phyloP scores from a whole-genome alignment of 2,888 invertebrate genomes.

The Rosalia funebris region DNA sequence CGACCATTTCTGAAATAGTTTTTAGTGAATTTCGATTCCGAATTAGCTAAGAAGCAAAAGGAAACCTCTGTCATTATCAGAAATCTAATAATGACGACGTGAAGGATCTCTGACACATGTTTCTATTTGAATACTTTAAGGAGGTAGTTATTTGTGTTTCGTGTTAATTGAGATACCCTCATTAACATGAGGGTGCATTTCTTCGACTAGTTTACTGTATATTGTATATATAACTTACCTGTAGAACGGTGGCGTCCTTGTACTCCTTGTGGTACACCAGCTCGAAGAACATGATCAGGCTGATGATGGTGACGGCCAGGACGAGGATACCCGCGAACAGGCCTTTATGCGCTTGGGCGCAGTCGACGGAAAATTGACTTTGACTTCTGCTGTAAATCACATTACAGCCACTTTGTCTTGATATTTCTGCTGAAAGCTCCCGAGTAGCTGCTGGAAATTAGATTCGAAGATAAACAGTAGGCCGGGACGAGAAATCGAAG shows the following conservation, averaged over 20 bases:
- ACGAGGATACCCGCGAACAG: conserved; percentile 77
- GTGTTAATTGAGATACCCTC: too few relatives aligned
- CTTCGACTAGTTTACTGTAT: too few relatives aligned
- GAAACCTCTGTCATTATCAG: too few relatives aligned
- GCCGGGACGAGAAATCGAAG: conserved; percentile 30
- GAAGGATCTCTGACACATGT: too few relatives aligned
- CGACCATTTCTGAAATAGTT: too few relatives aligned
- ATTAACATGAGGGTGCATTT: too few relatives aligned
- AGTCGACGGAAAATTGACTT: conserved; percentile 83
- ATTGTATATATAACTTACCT: too few relatives aligned
- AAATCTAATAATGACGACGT: too few relatives aligned
- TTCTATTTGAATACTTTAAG: too few relatives aligned
- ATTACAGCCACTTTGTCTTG: conserved; percentile 51
- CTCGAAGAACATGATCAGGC: conserved; percentile 88
- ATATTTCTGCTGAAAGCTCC: conserved; percentile 42
- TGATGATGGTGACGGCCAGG: conserved; percentile 79
- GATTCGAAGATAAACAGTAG: conserved; percentile 38
- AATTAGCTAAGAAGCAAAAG: too few relatives aligned
- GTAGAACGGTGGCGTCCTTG: conserved; percentile 73
- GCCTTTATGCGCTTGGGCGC: conserved; percentile 84
- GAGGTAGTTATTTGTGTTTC: too few relatives aligned
- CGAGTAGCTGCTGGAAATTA: conserved; percentile 38
- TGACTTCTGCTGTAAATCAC: conserved; percentile 58
- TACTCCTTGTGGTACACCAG: conserved; percentile 73
- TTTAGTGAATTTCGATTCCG: too few relatives aligned